Evolutionary conservation across 2,797 vertebrate species (phyloP), one percentile per base, ranked within the genome.

Genomic region (Aeoliscus strigatus): DNA sequence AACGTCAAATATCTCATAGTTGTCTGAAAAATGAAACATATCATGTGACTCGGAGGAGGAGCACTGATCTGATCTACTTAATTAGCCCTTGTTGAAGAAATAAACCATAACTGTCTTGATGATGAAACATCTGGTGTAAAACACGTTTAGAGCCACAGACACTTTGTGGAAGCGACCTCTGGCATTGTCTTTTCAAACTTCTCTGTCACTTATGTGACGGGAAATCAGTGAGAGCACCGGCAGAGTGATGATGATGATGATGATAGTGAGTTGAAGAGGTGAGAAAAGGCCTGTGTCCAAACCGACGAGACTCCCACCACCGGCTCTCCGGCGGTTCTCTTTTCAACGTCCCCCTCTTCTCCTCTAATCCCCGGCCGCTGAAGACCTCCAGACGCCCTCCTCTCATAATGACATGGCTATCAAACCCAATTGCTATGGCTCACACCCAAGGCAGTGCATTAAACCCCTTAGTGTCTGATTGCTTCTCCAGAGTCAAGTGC

Each of bases 371-470:
- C 77, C 47, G 56, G 70, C 73, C 55, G 37, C 77, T 83, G 70
- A 85, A 87, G 88, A 88, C 84, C 85, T 88, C 85, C 77, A 86
- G 83, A 88, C 73, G 75, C 75, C 81, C 82, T 86, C 86, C 80
- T 84, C 81, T 84, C 79, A 83, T 88, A 88, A 88, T 88, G 85
- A 86, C 86, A 87, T 47, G 67, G 84, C 86, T 88, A 87, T 88
- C 87, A 88, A 86, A 86, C 79, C 80, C 86, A 86, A 88, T 85
- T 88, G 86, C 83, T 75, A 80, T 83, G 84, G 84, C 87, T 87
- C 82, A 86, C 80, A 86, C 84, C 84, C 82, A 83, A 85, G 82
- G 81, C 82, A 79, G 82, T 85, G 82, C 80, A 87, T 88, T 88
- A 88, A 88, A 88, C 73, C 80, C 82, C 82, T 81, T 69, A 75